phyloP scores from a whole-genome alignment of 2,113 vertebrate genomes.

The Melanerpes formicivorus region DNA sequence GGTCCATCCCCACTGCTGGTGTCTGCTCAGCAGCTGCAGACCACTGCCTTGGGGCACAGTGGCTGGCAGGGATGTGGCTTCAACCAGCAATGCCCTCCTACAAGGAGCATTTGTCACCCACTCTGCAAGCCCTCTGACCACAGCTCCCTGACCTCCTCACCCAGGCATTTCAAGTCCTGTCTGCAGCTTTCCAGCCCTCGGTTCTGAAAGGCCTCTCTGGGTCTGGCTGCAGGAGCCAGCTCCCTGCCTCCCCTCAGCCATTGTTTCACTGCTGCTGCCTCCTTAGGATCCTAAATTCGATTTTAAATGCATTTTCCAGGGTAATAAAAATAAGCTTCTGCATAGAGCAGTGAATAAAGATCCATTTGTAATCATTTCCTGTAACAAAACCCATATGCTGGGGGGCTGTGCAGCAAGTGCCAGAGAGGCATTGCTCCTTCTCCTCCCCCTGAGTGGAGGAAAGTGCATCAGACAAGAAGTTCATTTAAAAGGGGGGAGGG shows the following conservation, averaged over 20 bases:
- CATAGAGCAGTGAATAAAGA: constrained; percentile 29
- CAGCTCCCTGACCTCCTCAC: constrained; percentile 24
- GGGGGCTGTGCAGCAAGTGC: constrained; percentile 8
- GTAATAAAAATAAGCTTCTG: constrained; percentile 64
- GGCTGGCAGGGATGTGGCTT: neutral
- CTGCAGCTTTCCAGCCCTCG: neutral
- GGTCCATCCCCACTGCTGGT: neutral
- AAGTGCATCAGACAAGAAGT: neutral
- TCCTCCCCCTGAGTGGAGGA: neutral
- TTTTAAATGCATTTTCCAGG: constrained; percentile 52
- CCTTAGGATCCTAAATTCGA: constrained; percentile 50
- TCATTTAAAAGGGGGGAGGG: neutral
- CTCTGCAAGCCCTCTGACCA: neutral
- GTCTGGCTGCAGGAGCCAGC: neutral
- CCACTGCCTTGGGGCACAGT: neutral
- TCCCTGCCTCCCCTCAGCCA: neutral
- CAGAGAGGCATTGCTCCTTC: neutral
- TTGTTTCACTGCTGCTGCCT: neutral
- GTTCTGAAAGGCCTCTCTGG: neutral
- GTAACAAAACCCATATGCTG: constrained; percentile 48
- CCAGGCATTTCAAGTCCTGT: neutral
- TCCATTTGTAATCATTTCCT: constrained; percentile 55
- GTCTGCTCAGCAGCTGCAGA: neutral
- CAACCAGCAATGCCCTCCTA: neutral
- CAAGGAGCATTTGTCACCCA: constrained; percentile 2